Evolutionary conservation across 2,888 invertebrate species (phyloP).

Genomic region (Pardosa pseudoannulata): DNA sequence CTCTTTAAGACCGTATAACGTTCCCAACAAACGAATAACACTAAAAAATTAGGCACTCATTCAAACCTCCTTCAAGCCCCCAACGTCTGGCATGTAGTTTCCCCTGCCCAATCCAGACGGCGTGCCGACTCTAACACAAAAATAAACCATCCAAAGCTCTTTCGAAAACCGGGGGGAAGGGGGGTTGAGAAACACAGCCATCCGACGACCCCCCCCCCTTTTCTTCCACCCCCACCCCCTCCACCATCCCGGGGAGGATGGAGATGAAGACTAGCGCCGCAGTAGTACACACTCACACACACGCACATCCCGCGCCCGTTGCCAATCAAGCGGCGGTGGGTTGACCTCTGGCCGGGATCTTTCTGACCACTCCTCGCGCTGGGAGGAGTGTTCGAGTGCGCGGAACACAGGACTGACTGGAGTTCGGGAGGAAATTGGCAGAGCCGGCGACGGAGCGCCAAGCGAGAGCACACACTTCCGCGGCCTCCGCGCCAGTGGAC

Average conservation of each 20-base stretch:
- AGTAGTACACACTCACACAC: constrained; percentile 1
- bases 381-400: constrained; percentile 23
- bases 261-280: constrained; percentile 26
- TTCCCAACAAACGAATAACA: not conserved
- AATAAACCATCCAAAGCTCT: constrained; percentile 17
- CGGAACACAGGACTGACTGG: constrained; percentile 20
- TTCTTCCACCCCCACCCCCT: not conserved
- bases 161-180: constrained; percentile 12
- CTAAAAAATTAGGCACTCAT: constrained; percentile 33
- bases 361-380: constrained; percentile 70
- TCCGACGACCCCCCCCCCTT: not conserved
- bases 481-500: constrained; percentile 43
- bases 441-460: constrained; percentile 13
- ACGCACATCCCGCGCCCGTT: constrained; percentile 39
- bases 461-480: constrained; percentile 17
- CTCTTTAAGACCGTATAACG: not conserved
- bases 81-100: constrained; percentile 51
- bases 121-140: constrained; percentile 46
- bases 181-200: not conserved
- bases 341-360: constrained; percentile 68
- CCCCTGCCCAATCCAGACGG: constrained; percentile 58
- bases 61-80: not conserved
- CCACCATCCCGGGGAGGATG: not conserved
- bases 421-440: constrained; percentile 9
- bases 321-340: constrained; percentile 72